A percentile compares a stretch with the other conserved stretches of the same genome.
Evolutionary conservation across 92 coral and sea anemone species (phyloP).

Genomic region (Blastomussa wellsi): DNA sequence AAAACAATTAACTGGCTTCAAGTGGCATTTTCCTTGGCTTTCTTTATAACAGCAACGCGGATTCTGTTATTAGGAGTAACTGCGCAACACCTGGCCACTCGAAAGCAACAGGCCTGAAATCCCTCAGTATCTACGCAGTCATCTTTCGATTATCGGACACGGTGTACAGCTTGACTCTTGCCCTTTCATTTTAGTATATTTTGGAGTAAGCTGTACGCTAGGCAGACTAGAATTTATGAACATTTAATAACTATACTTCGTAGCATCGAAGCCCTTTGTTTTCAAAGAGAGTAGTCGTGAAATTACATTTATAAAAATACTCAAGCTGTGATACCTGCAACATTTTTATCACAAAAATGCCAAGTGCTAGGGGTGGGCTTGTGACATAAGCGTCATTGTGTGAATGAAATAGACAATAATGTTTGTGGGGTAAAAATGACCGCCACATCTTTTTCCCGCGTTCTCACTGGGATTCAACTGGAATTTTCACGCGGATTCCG

Average conservation of each 20-base stretch:
- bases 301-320: no score
- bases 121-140: not conserved
- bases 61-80: not conserved
- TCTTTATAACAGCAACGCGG: not conserved
- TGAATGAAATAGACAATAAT: not conserved
- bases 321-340: not conserved
- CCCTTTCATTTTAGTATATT: not conserved
- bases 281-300: not conserved
- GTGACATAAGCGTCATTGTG: no score
- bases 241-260: not conserved
- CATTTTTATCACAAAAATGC: not conserved
- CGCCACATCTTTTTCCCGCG: not conserved
- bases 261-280: not conserved
- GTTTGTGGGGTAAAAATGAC: not conserved
- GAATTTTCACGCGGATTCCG: no score
- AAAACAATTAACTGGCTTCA: not conserved
- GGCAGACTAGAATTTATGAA: not conserved
- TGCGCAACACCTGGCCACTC: not conserved
- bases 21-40: not conserved
- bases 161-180: not conserved
- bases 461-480: not conserved
- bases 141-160: not conserved
- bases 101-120: not conserved
- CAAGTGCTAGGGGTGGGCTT: no score
- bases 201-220: not conserved